Percentiles rank a stretch among this genome's conserved stretches.
These are phyloP conservation scores for Incurvaria masculella DNA, from an alignment of 2,888 invertebrate species.

Conservation along the genomic window DNA sequence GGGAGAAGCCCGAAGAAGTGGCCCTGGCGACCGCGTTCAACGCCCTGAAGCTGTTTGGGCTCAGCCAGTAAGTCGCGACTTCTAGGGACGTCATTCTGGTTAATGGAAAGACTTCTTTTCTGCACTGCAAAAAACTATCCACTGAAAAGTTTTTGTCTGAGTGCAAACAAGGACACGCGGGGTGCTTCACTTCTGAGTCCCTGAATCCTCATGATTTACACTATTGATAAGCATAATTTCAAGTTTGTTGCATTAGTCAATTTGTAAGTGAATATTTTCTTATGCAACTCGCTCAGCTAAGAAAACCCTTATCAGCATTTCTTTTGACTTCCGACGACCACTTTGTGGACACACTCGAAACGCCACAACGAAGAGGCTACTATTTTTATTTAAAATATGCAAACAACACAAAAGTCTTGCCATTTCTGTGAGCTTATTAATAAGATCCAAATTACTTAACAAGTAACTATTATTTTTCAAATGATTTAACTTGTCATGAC, in stretches of 20 bases:
- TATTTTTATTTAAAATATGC: neutral
- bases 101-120: constrained; percentile 3
- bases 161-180: too few relatives aligned
- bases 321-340: too few relatives aligned
- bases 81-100: constrained; percentile 3
- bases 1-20: constrained; percentile 82
- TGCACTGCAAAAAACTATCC: neutral
- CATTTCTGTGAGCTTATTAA: neutral
- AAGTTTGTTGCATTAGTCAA: too few relatives aligned
- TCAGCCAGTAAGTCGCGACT: constrained; percentile 59
- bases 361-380: neutral
- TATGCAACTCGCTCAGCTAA: too few relatives aligned
- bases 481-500: neutral
- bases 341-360: too few relatives aligned
- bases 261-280: too few relatives aligned
- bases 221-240: too few relatives aligned
- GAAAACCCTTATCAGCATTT: too few relatives aligned
- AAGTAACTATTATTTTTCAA: too few relatives aligned
- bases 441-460: too few relatives aligned
- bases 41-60: constrained; percentile 85
- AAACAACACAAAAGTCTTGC: neutral
- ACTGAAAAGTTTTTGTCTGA: constrained; percentile 15
- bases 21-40: constrained; percentile 89
- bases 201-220: too few relatives aligned
- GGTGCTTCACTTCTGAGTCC: too few relatives aligned